Conservation (phyloP, 2,888 invertebrate genomes). For the Euplexia lucipara region DNA sequence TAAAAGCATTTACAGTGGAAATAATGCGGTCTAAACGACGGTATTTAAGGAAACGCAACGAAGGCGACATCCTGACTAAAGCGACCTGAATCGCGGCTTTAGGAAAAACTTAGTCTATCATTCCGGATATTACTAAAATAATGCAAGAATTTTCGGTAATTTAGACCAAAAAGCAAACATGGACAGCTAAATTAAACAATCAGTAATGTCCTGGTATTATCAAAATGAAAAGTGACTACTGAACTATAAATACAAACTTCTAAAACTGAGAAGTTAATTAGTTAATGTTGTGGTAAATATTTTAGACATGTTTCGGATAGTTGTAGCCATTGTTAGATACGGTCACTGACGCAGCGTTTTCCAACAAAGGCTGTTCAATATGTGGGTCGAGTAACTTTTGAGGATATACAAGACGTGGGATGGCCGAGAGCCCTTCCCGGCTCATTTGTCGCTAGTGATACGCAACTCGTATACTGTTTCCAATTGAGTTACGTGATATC, state of each 20-base stretch:
- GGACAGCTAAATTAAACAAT: neutral
- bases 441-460: conserved; percentile 76
- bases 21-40: neutral
- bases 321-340: conserved; percentile 25
- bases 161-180: neutral
- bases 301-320: conserved; percentile 36
- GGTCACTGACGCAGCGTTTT: conserved; percentile 66
- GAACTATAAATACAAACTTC: neutral
- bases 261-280: conserved; percentile 41
- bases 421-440: conserved; percentile 60
- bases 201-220: no score
- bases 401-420: conserved; percentile 69
- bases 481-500: conserved; percentile 63
- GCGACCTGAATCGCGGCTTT: no score
- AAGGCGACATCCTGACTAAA: neutral
- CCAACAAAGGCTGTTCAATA: conserved; percentile 66
- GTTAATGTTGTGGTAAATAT: conserved; percentile 42
- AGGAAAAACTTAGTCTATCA: conserved; percentile 2
- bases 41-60: neutral
- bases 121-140: neutral
- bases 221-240: conserved; percentile 12
- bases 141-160: neutral
- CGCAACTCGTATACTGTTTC: conserved; percentile 67
- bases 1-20: conserved; percentile 6
- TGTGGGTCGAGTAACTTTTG: conserved; percentile 73